Evolutionary conservation across 2,113 vertebrate species (phyloP).

Genomic region (Brienomyrus longianalis): DNA sequence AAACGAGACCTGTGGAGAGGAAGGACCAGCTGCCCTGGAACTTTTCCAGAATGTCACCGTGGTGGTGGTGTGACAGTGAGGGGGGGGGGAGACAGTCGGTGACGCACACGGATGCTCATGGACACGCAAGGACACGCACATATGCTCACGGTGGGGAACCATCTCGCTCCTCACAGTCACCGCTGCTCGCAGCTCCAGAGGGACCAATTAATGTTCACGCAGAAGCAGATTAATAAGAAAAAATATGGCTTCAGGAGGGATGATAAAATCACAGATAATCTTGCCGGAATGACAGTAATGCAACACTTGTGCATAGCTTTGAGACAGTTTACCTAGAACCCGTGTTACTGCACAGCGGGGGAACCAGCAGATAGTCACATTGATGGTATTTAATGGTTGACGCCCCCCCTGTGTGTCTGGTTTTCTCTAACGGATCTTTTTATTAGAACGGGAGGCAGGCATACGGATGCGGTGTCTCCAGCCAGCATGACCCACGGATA

Average conservation of each 20-base stretch:
- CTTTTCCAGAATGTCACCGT: constrained; percentile 51
- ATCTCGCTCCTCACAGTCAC: not conserved
- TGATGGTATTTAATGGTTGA: not conserved
- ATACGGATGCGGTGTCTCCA: not conserved
- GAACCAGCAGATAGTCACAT: not conserved
- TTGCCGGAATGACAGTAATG: not conserved
- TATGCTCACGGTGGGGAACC: constrained; percentile 4
- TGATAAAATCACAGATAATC: constrained; percentile 30
- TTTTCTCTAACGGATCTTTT: not conserved
- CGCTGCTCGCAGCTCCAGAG: constrained; percentile 2
- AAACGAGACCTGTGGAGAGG: constrained; percentile 54
- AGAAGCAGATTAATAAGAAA: constrained; percentile 17
- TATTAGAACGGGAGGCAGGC: not conserved
- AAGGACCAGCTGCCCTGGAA: constrained; percentile 51
- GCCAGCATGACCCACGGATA: not conserved
- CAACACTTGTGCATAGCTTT: not conserved
- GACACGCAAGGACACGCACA: not conserved
- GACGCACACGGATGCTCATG: not conserved
- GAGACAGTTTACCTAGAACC: not conserved
- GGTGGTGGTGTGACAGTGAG: constrained; percentile 56
- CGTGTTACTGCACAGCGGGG: not conserved
- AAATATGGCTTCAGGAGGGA: constrained; percentile 29
- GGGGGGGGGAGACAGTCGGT: constrained; percentile 40
- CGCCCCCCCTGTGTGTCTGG: not conserved
- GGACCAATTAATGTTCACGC: constrained; percentile 31